Evolutionary conservation across 1,140 invertebrate genomes (phyloP).

Genomic region (Stegodyphus mimosarum): DNA sequence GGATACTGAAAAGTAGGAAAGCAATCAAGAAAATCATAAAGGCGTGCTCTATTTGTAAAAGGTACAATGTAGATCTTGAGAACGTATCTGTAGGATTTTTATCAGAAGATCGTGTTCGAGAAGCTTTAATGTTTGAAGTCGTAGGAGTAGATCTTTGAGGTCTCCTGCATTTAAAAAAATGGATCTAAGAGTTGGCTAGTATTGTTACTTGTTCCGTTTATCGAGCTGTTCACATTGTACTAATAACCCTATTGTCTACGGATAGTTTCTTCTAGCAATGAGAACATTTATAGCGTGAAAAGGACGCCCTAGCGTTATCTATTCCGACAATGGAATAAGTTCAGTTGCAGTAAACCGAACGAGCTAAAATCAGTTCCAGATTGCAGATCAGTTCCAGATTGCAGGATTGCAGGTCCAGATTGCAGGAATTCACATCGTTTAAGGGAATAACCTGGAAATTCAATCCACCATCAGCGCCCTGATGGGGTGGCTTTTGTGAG

Average conservation of each 20-base stretch:
- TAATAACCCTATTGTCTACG: not conserved
- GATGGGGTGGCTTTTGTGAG: conserved; percentile 19
- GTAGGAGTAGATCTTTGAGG: not conserved
- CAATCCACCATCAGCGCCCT: not conserved
- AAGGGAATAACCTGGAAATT: not conserved
- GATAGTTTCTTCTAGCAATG: not conserved
- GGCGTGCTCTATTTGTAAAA: not conserved
- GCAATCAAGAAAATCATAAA: not conserved
- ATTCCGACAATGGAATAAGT: not conserved
- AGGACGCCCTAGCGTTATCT: not conserved
- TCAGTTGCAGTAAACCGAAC: not conserved
- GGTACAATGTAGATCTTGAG: not conserved
- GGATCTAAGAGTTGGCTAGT: not conserved
- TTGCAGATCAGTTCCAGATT: not conserved
- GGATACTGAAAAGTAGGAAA: not conserved
- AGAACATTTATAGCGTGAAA: not conserved
- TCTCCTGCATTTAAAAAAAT: not conserved
- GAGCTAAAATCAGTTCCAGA: not conserved
- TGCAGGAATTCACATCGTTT: not conserved
- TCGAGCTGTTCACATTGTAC: not conserved
- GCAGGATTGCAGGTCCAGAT: too few relatives aligned
- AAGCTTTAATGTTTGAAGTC: not conserved
- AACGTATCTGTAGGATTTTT: too few relatives aligned
- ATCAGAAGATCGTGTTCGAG: not conserved
- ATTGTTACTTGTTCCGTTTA: not conserved